A percentile compares a stretch with the other conserved stretches of the same genome.
phyloP scores from a whole-genome alignment of 2,888 invertebrate species.

The Ecliptopera silaceata region DNA sequence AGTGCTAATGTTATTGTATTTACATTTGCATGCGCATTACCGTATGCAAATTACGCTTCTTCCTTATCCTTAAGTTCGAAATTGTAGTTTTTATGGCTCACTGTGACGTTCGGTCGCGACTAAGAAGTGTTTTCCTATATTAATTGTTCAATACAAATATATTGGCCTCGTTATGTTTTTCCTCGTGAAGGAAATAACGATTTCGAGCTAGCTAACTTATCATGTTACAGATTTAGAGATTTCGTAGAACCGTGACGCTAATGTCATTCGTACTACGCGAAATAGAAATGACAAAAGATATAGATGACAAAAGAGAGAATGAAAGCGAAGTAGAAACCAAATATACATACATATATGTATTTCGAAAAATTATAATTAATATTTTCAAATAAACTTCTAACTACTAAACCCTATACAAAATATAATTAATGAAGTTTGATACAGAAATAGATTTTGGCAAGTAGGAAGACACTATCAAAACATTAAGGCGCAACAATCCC shows the following conservation, averaged over 20 bases:
- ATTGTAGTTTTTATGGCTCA: slow-evolving; percentile 23
- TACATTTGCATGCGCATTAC: slow-evolving; percentile 51
- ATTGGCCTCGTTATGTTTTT: slow-evolving; percentile 2
- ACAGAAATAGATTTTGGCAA: slow-evolving; percentile 17
- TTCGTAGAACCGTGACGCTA: slow-evolving; percentile 4
- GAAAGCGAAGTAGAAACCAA: not conserved
- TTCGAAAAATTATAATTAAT: too few species aligned
- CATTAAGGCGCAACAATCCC: slow-evolving; percentile 14
- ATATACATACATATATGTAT: too few species aligned
- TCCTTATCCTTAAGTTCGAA: slow-evolving; percentile 33
- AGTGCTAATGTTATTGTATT: slow-evolving; percentile 50
- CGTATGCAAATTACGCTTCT: slow-evolving; percentile 37
- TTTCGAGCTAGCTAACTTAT: not conserved
- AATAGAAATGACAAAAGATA: not conserved
- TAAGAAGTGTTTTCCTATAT: not conserved
- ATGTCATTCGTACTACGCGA: not conserved
- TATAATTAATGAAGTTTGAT: too few species aligned
- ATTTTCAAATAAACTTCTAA: too few species aligned
- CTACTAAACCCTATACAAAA: too few species aligned
- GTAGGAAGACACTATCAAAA: slow-evolving; percentile 20
- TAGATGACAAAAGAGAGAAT: too few species aligned
- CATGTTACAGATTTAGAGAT: slow-evolving; percentile 1
- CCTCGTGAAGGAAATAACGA: not conserved
- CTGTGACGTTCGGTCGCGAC: slow-evolving; percentile 7
- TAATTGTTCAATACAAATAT: not conserved